Evolutionary conservation across 2,888 invertebrate genomes (phyloP).

Genomic region (Drosophila crucigera): DNA sequence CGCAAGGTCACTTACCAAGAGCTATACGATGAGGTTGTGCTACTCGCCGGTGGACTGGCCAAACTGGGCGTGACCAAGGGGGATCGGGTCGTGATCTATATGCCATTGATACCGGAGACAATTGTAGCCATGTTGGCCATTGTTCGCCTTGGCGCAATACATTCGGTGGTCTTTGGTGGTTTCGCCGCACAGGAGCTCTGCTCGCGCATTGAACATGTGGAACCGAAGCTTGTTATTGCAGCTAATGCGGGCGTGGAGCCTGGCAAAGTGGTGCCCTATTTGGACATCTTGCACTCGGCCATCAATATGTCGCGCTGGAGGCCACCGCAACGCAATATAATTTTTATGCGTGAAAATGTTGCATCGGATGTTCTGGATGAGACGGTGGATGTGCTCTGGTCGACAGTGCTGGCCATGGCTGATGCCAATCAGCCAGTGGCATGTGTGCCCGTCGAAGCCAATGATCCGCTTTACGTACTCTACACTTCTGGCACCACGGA

Average conservation of each 20-base stretch:
- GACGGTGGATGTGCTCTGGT: conserved; percentile 92
- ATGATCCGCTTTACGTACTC: conserved; percentile 95
- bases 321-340: conserved; percentile 90
- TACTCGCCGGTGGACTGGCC: conserved; percentile 92
- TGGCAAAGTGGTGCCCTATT: conserved; percentile 89
- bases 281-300: conserved; percentile 87
- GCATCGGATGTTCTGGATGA: conserved; percentile 87
- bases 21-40: conserved; percentile 89
- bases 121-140: conserved; percentile 95
- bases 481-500: conserved; percentile 96
- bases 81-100: conserved; percentile 95
- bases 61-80: conserved; percentile 92
- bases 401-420: conserved; percentile 88
- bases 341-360: conserved; percentile 92
- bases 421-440: conserved; percentile 87
- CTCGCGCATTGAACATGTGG: conserved; percentile 93
- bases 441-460: conserved; percentile 94
- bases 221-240: conserved; percentile 94
- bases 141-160: conserved; percentile 95
- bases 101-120: conserved; percentile 97
- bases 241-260: conserved; percentile 97
- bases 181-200: conserved; percentile 96
- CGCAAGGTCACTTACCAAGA: conserved; percentile 93
- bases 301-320: conserved; percentile 90
- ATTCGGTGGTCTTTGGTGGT: conserved; percentile 97